Conservation (phyloP, 2,888 invertebrate species). For the Perizoma affinitatum region DNA sequence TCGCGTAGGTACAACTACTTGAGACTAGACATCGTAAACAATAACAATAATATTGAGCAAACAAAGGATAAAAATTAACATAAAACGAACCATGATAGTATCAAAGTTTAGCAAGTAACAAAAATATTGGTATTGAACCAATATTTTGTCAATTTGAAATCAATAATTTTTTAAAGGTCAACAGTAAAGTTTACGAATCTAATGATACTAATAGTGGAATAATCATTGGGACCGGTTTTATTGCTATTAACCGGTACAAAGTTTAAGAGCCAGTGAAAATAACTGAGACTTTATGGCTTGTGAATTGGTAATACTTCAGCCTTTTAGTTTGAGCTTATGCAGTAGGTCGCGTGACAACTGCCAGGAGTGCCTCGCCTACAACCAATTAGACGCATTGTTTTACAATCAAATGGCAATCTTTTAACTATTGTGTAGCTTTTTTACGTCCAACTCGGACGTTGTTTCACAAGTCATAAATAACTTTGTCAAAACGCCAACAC, state of each 20-base stretch:
- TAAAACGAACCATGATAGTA: slow-evolving; percentile 28
- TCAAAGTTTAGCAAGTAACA: slow-evolving; percentile 20
- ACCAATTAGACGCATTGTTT: slow-evolving; percentile 74
- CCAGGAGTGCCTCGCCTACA: slow-evolving; percentile 50
- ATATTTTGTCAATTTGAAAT: not conserved
- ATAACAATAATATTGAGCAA: slow-evolving; percentile 26
- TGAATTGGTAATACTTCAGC: slow-evolving; percentile 3
- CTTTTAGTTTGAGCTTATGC: slow-evolving; percentile 22
- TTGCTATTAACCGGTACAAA: slow-evolving; percentile 21
- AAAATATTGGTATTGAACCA: slow-evolving; percentile 1
- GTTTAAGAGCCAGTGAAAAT: slow-evolving; percentile 17
- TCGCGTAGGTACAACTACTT: slow-evolving; percentile 16
- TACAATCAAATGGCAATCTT: slow-evolving; percentile 55
- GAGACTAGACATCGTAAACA: slow-evolving; percentile 13
- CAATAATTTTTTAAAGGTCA: slow-evolving; percentile 12
- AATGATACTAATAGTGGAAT: slow-evolving; percentile 29
- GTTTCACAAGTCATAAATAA: slow-evolving; percentile 32
- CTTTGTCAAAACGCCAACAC: slow-evolving; percentile 32
- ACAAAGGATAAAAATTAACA: slow-evolving; percentile 14
- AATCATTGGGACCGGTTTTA: slow-evolving; percentile 25
- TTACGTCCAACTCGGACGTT: slow-evolving; percentile 36
- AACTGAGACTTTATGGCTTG: slow-evolving; percentile 3
- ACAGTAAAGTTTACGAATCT: slow-evolving; percentile 23
- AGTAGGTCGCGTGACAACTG: slow-evolving; percentile 33
- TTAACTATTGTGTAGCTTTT: slow-evolving; percentile 58